Evolutionary conservation across 2,888 invertebrate species (phyloP), one percentile per base, ranked within the genome.

Genomic region (Eupithecia abbreviata): DNA sequence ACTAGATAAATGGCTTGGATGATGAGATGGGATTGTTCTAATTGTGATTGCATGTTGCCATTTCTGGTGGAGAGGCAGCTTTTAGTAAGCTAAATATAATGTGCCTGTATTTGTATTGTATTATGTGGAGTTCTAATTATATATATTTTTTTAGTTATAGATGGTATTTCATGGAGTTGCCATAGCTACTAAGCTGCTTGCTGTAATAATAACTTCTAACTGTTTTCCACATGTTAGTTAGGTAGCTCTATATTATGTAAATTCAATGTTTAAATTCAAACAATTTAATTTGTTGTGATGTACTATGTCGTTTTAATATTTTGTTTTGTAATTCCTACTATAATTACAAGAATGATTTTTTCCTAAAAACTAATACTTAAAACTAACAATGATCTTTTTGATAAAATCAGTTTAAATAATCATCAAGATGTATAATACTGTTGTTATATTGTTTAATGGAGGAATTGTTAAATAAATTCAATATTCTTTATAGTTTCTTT

Each of bases 401-500:
- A 82, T 81, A 74, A 77, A 77, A 82, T 83, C 75, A 80, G 72
- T 81, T 76, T 81, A 82, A 81, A 72, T 74, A 80, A 78, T 73
- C 62, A 75, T 70, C 78, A 80, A 84, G 83, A 82, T 81, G 82
- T 88, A 88, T 83, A 83, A 87, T 89, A 89, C 85, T 85, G 89
- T 91, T 93, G 88, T 87, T 62, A 83, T 90, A 88, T 85, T 90
- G 87, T 91, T 90, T 87, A 89, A 86, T 83, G 80, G 84, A 88
- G 88, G 90, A 92, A 91, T 92, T 93, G 93, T 93, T 93, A 90
- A 87, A 92, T 91, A 93, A 92, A 93, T 90, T 90, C 82, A 88
- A 88, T 91, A 92, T 92, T 91, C 89, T 90, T 86, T 90, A 87
- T 4, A 43, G 12, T 18, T 75, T 43, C 43, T 6, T 49, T 51